phyloP scores from a whole-genome alignment of 30 jellyfish, hydroid and myxozoan genomes.

The Pseudorhiza aurosa region DNA sequence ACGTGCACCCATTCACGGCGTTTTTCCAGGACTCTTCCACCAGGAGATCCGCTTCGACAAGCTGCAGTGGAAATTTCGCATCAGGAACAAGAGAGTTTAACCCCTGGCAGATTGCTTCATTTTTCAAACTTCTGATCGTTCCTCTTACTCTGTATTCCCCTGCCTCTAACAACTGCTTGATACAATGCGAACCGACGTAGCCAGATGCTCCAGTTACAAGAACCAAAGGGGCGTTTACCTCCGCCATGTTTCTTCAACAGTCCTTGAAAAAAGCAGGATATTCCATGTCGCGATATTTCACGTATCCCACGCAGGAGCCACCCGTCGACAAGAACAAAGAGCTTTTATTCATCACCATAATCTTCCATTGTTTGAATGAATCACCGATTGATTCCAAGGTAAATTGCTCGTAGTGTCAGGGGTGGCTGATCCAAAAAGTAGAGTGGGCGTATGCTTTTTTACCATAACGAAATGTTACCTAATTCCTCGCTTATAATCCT shows the following conservation, averaged over 20 bases:
- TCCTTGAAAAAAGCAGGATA: too few relatives aligned
- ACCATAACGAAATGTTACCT: too few relatives aligned
- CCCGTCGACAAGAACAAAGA: background rate
- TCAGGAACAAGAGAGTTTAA: slow-evolving; percentile 12
- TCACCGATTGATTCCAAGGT: too few relatives aligned
- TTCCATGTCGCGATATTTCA: background rate
- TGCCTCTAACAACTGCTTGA: slow-evolving; percentile 35
- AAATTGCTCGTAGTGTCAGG: too few relatives aligned
- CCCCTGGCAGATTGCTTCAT: slow-evolving; percentile 41
- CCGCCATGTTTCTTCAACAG: slow-evolving; percentile 29
- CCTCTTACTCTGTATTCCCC: slow-evolving; percentile 55
- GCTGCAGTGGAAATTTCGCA: slow-evolving; percentile 44
- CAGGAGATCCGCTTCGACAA: slow-evolving; percentile 52
- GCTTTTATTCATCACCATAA: too few relatives aligned
- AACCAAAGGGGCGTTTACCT: slow-evolving; percentile 55
- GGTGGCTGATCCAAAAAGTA: too few relatives aligned
- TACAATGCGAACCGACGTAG: slow-evolving; percentile 46
- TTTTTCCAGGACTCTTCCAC: slow-evolving; percentile 53
- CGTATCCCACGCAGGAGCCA: background rate
- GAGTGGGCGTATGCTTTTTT: too few relatives aligned
- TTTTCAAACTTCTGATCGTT: slow-evolving; percentile 51
- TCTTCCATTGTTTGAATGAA: too few relatives aligned
- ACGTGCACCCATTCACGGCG: slow-evolving; percentile 63
- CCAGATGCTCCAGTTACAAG: slow-evolving; percentile 69
- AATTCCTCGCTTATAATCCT: too few relatives aligned